Percentiles rank a stretch among this genome's conserved stretches.
These are phyloP conservation scores for Oligia fasciuncula DNA, from an alignment of 2,888 invertebrate species.

Conservation along the genomic window DNA sequence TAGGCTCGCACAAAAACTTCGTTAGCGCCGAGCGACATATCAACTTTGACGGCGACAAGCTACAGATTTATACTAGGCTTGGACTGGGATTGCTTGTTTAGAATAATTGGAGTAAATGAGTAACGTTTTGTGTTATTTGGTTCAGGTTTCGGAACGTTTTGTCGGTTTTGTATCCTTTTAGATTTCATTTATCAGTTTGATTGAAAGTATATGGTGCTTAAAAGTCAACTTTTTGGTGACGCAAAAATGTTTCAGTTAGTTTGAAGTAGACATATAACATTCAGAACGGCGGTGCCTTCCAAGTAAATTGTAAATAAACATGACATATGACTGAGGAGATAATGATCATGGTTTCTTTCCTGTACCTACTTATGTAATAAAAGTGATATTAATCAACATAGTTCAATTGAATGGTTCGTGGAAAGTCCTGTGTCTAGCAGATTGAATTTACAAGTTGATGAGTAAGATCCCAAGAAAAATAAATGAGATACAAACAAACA, in stretches of 20 bases:
- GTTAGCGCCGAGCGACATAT: conserved; percentile 52
- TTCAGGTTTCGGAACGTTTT: background rate
- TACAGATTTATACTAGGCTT: conserved; percentile 32
- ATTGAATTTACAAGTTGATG: background rate
- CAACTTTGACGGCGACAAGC: conserved; percentile 45
- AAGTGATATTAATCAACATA: background rate
- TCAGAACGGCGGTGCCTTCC: background rate
- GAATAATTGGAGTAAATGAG: conserved; percentile 34
- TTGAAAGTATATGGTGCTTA: background rate
- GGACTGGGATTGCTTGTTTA: conserved; percentile 39
- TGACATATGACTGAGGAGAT: background rate
- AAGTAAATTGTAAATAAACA: background rate
- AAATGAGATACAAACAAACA: conserved; percentile 21
- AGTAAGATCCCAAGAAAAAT: conserved; percentile 33
- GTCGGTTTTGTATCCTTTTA: background rate
- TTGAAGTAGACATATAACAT: background rate
- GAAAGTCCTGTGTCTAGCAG: background rate
- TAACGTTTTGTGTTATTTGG: conserved; percentile 15
- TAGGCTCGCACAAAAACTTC: conserved; percentile 62
- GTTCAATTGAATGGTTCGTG: background rate
- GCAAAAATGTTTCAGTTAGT: background rate
- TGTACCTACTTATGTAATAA: background rate
- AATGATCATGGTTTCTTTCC: background rate
- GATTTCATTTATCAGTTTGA: background rate
- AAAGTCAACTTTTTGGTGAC: background rate